Evolutionary conservation across 2,797 vertebrate species (phyloP).

Genomic region (Rhinatrema bivittatum): DNA sequence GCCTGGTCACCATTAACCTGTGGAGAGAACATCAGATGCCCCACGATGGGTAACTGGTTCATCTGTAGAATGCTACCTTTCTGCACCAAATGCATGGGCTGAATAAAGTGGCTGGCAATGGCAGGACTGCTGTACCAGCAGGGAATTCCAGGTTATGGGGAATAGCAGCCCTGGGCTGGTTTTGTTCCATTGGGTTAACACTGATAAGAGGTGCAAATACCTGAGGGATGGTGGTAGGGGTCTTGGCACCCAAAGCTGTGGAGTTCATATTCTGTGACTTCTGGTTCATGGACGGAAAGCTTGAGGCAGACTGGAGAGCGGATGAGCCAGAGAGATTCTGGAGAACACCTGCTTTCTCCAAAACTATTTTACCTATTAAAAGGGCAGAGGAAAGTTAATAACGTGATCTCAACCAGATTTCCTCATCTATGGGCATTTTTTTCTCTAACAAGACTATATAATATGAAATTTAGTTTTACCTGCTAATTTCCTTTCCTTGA

Average conservation of each 20-base stretch:
- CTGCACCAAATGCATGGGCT: conserved; percentile 5
- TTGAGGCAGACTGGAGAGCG: neutral
- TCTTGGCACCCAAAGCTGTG: no score
- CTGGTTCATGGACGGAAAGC: no score
- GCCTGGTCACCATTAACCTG: neutral
- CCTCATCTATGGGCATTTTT: no score
- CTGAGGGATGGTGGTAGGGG: conserved; percentile 9
- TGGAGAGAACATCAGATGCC: neutral
- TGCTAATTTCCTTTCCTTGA: no score
- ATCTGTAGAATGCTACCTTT: neutral
- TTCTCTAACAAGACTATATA: no score
- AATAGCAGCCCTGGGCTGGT: conserved; percentile 5
- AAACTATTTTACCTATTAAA: conserved; percentile 11
- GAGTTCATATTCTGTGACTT: no score
- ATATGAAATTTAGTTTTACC: no score
- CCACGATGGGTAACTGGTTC: neutral
- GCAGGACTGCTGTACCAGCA: neutral
- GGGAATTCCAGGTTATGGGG: neutral
- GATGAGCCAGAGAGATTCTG: neutral
- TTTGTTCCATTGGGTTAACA: conserved; percentile 2
- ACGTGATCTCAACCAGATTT: no score
- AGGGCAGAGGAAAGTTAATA: no score
- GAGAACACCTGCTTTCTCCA: conserved; percentile 9
- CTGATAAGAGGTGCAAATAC: conserved; percentile 8
- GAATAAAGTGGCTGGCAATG: conserved; percentile 3